These are phyloP conservation scores for Melanostoma mellinum DNA, from an alignment of 2,888 invertebrate genomes.

Conservation along the genomic window DNA sequence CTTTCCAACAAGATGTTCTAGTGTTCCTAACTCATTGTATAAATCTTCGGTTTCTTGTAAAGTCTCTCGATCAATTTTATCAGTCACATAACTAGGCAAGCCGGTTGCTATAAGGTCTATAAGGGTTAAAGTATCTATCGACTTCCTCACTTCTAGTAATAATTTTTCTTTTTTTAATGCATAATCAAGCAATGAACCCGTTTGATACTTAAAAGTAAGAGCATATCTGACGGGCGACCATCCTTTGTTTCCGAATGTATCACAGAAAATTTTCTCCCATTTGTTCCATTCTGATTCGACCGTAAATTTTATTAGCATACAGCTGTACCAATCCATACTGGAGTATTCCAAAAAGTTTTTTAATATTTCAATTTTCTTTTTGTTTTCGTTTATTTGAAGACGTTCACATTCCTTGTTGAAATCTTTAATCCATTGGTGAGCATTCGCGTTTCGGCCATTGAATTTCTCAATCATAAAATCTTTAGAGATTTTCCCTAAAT, in stretches of 20 bases:
- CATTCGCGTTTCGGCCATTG: too few species aligned
- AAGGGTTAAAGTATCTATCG: conserved; percentile 50
- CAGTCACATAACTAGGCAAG: conserved; percentile 73
- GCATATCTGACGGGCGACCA: conserved; percentile 74
- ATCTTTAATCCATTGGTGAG: conserved; percentile 51
- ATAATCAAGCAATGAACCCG: conserved; percentile 74
- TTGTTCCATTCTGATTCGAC: conserved; percentile 67
- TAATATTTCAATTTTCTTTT: conserved; percentile 68
- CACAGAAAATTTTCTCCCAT: conserved; percentile 73
- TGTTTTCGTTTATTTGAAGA: conserved; percentile 38
- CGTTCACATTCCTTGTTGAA: conserved; percentile 58
- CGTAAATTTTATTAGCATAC: conserved; percentile 71
- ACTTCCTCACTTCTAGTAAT: conserved; percentile 56
- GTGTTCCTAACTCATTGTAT: conserved; percentile 74
- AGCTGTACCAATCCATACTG: conserved; percentile 72
- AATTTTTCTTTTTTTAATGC: conserved; percentile 67
- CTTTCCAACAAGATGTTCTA: too few species aligned
- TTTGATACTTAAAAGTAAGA: conserved; percentile 72
- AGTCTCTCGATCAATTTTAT: conserved; percentile 75
- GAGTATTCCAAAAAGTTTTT: conserved; percentile 70
- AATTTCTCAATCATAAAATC: too few species aligned
- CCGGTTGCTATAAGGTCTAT: conserved; percentile 76
- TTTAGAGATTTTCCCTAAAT: too few species aligned
- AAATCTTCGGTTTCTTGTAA: conserved; percentile 75
- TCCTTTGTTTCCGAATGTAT: conserved; percentile 75